These are phyloP conservation scores for Drosophila meridiana DNA, from an alignment of 2,888 invertebrate genomes.

Conservation along the genomic window DNA sequence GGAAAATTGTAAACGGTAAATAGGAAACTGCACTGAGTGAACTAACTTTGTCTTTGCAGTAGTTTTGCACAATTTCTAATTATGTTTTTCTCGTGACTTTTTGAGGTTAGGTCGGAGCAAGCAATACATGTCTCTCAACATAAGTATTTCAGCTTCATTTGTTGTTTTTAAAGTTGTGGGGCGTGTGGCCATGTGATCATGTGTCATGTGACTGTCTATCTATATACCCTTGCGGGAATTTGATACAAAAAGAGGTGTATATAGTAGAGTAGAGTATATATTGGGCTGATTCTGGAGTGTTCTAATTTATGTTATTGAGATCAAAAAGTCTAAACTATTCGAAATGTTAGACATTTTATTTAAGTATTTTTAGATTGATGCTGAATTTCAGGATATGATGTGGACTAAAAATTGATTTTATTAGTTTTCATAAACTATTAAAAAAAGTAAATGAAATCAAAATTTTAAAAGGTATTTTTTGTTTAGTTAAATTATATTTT, in stretches of 20 bases:
- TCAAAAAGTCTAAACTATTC: neutral
- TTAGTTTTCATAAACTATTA: neutral
- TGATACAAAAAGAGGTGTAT: neutral
- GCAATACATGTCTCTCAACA: constrained; percentile 7
- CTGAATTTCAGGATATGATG: neutral
- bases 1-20: neutral
- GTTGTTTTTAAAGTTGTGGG: constrained; percentile 25
- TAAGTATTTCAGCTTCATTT: constrained; percentile 54
- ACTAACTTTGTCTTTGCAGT: constrained; percentile 56
- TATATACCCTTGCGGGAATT: neutral
- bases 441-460: too few relatives aligned
- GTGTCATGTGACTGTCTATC: neutral
- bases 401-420: neutral
- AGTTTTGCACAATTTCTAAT: constrained; percentile 72
- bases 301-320: neutral
- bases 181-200: neutral
- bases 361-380: neutral
- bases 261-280: neutral
- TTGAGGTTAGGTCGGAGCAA: constrained; percentile 54
- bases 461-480: too few relatives aligned
- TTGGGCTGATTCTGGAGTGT: neutral
- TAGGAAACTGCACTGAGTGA: constrained; percentile 10
- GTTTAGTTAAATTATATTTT: too few relatives aligned
- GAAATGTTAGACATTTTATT: neutral
- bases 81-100: constrained; percentile 61